Evolutionary conservation across 2,888 invertebrate species (phyloP), one percentile per base, ranked within the genome.

Genomic region (Nudaria mundana): DNA sequence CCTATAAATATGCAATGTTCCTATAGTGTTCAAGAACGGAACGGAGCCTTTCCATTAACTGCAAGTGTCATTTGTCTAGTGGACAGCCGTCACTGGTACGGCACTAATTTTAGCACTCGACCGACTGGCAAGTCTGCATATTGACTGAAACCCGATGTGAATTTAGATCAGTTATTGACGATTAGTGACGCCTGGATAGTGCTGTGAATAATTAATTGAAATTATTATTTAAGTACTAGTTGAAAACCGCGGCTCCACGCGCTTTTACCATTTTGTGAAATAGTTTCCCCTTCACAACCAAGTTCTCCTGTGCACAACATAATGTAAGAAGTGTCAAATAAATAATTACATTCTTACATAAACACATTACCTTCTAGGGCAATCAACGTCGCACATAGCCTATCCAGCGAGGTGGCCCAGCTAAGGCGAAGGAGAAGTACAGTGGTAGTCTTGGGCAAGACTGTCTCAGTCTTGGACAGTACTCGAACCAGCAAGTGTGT

Each of bases 31-130:
- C 58, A 57, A 57, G 55, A 52, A 37, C 23, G 25, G 39, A 39
- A 28, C 44, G n/a, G n/a, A 46, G 37, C 44, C 35, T 47, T 37
- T 49, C 57, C 52, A 68, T 66, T 67, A 63, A 33, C 63, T 50
- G 41, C 54, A 48, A 63, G 57, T 52, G 56, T 68, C 70, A 75
- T 75, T 76, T 67, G 71, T 71, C 64, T 59, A 41, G 44, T 41
- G 30, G 46, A 52, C 61, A 57, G 60, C 48, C 56, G 48, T 58
- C 58, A 69, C 67, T 63, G 67, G 63, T 68, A 58, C 52, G 48
- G 49, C 60, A 49, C 66, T 68, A 73, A 75, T 73, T 72, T 69
- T 63, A 45, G 52, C 50, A 51, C 48, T 52, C 46, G 43, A 40
- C 52, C 56, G 56, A 52, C 52, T 59, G 59, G 53, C 63, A 57